Base-by-base conservation (phyloP, 2,113 vertebrate genomes). In the Eubucco bourcierii region DNA sequence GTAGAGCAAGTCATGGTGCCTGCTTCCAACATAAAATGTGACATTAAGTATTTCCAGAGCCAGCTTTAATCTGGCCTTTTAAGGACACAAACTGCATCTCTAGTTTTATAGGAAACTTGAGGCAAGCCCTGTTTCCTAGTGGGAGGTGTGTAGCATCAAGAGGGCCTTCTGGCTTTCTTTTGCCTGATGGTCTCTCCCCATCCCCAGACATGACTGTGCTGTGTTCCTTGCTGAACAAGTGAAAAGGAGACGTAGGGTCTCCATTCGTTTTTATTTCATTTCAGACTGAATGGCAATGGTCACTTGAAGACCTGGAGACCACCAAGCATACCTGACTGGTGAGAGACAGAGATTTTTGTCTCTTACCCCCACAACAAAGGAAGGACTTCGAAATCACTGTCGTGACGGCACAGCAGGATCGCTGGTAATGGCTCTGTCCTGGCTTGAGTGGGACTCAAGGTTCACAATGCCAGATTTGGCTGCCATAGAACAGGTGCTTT, bases 361-460 rank as follows among this genome's bases (percentile, higher is more conserved):
- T 53, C 23, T 53, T 58, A 7, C 1, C 17, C 7, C 44, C 13
- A 29, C 19, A 18, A 23, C 25, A 39, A 53, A 52, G 58, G 73
- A 37, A 19, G 37, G 16, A 58, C 12, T 6, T 46, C 12, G 52
- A 41, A 33, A 14, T 46, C 39, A 0, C 6, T n/a, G 53, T 28
- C 52, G 15, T 1, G 6, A 6, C 0, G 1, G 33, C 18, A 12
- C 4, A 1, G 44, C 44, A 55, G n/a, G 31, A 27, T 7, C 2
- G 0, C 56, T 58, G 33, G 13, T 47, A 55, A 16, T 0, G 0
- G 5, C 46, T 55, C 60, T 3, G 0, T 25, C 37, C 52, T 58
- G 33, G 12, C 12, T 66, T 66, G 28, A 28, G 44, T 47, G 53
- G 71, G 55, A 31, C n/a, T 39, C 6, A 1, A 4, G 46, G n/a